Base-by-base conservation (phyloP, 2,113 vertebrate species). In the Macquaria ambigua region DNA sequence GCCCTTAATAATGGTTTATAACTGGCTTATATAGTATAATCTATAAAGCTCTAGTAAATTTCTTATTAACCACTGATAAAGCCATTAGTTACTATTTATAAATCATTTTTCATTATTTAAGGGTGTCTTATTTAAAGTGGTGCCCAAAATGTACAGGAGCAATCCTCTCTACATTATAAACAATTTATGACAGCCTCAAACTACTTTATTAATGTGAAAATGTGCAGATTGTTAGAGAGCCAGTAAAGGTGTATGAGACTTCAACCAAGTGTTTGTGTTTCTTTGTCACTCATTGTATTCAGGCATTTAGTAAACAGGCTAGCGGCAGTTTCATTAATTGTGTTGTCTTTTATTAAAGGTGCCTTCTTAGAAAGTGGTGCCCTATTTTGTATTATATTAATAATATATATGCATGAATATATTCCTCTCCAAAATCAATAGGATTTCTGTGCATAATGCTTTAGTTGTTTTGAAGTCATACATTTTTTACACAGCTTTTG, bases 401-500 rank as follows among this genome's bases (percentile, higher is more conserved):
- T 41, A 66, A 14, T 0, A 14, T 0, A 61, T 75, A 8, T 41
- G 16, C 46, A 66, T 74, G 10, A 50, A 72, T 73, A 20, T 23
- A 10, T 31, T 50, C 48, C 21, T 75, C 6, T 56, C 15, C 9
- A 34, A 77, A 70, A 66, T 71, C 34, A 50, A 11, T 52, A 12
- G 18, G 16, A 59, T 41, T 25, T 53, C 12, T 15, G 31, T 59
- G 31, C 41, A 37, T 59, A 50, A 77, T 59, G 2, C 21, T 52
- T 52, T 3, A 31, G 67, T 43, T 81, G 59, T 71, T 83, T 77
- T 77, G 10, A 61, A 75, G 48, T 74, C 66, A 37, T 62, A 6
- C 23, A 48, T 89, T 82, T 85, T 86, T 79, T 31, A 69, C 10
- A 41, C 5, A 46, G 46, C 58, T 79, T 81, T 75, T 48, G 50